These are phyloP conservation scores for Augochlora pura DNA, from an alignment of 1,140 invertebrate species.

Conservation along the genomic window DNA sequence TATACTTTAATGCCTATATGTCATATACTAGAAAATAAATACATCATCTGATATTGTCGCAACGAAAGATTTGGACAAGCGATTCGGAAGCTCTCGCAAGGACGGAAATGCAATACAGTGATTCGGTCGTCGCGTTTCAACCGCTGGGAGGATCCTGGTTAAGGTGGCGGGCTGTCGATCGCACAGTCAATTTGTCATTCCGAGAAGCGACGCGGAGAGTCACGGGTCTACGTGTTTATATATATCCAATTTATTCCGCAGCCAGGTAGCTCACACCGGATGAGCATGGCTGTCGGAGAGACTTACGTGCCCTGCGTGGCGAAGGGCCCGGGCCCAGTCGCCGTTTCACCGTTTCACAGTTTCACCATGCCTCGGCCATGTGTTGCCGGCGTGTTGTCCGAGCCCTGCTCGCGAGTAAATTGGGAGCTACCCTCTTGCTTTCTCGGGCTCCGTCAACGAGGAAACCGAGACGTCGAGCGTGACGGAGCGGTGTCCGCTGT, in stretches of 20 bases:
- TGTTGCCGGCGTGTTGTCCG: neutral
- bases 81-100: too few relatives aligned
- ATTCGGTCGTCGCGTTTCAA: neutral
- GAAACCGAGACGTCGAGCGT: too few relatives aligned
- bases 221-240: conserved; percentile 4
- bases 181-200: conserved; percentile 50
- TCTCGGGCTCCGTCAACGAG: too few relatives aligned
- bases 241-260: conserved; percentile 49
- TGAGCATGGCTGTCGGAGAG: conserved; percentile 36
- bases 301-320: conserved; percentile 50
- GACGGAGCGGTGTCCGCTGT: too few relatives aligned
- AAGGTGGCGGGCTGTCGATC: conserved; percentile 18
- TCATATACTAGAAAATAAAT: too few relatives aligned
- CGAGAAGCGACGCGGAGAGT: conserved; percentile 37
- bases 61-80: too few relatives aligned
- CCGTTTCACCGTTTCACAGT: neutral
- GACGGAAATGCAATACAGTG: too few relatives aligned
- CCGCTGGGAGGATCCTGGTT: neutral
- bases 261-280: conserved; percentile 51
- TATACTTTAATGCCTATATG: too few relatives aligned
- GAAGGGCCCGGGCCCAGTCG: conserved; percentile 16
- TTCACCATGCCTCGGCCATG: conserved; percentile 11
- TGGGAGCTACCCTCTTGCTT: too few relatives aligned
- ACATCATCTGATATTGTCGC: too few relatives aligned
- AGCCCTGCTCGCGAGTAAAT: too few relatives aligned